Conservation (phyloP, 2,113 vertebrate species). For the Nansenia antarctica region DNA sequence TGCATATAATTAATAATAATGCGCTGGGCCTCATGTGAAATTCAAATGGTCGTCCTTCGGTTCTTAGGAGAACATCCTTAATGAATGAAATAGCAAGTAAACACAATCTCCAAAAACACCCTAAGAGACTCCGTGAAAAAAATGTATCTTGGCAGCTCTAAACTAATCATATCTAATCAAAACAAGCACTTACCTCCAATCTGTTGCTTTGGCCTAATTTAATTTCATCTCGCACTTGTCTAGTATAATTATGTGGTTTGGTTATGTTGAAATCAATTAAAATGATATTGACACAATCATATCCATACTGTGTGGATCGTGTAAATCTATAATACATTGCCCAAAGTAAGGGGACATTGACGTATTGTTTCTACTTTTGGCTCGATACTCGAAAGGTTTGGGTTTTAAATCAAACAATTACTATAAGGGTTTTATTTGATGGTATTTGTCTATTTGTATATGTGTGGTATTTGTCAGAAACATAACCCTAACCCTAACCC, state of each 20-base stretch:
- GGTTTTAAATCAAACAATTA: too few relatives aligned
- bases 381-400: too few relatives aligned
- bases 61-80: constrained; percentile 14
- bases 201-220: background rate
- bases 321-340: too few relatives aligned
- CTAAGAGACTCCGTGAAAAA: background rate
- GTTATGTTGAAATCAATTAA: background rate
- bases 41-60: background rate
- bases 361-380: too few relatives aligned
- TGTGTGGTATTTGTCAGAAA: too few relatives aligned
- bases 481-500: too few relatives aligned
- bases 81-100: constrained; percentile 20
- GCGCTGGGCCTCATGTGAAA: constrained; percentile 14
- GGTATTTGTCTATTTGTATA: too few relatives aligned
- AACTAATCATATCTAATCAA: background rate
- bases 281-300: too few relatives aligned
- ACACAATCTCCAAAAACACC: constrained; percentile 21
- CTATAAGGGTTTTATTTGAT: too few relatives aligned
- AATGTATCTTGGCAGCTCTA: background rate
- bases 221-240: background rate
- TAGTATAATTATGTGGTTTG: background rate
- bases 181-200: background rate
- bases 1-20: constrained; percentile 31
- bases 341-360: too few relatives aligned
- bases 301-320: too few relatives aligned